Percentiles rank a stretch among this genome's conserved stretches.
phyloP scores from a whole-genome alignment of 1,140 invertebrate species.

The Ditylenchus dipsaci region DNA sequence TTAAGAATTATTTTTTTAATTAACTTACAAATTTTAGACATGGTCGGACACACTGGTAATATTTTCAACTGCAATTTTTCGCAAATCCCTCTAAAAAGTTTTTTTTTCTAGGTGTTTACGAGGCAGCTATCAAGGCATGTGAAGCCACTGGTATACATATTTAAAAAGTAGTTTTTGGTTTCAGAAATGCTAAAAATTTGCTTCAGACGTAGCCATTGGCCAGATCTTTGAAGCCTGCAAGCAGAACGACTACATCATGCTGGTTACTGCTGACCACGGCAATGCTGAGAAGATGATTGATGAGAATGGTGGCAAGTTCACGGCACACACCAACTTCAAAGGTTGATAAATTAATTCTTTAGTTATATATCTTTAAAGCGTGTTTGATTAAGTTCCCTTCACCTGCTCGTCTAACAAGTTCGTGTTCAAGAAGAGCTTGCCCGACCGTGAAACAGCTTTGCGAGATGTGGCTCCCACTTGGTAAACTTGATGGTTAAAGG shows the following conservation, averaged over 20 bases:
- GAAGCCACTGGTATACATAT: constrained; percentile 58
- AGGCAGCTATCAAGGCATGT: constrained; percentile 60
- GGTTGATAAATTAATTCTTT: too few species aligned
- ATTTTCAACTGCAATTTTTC: too few species aligned
- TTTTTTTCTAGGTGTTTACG: constrained; percentile 60
- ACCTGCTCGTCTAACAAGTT: constrained; percentile 52
- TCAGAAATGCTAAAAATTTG: background rate
- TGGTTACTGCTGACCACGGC: constrained; percentile 62
- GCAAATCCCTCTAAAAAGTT: too few species aligned
- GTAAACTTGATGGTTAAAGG: too few species aligned
- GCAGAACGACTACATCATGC: constrained; percentile 58
- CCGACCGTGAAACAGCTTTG: constrained; percentile 57
- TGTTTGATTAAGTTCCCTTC: constrained; percentile 48
- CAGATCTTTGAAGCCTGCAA: constrained; percentile 59
- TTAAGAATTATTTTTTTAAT: too few species aligned
- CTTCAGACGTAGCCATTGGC: constrained; percentile 56
- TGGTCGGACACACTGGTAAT: constrained; percentile 61
- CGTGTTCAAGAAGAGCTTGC: constrained; percentile 42
- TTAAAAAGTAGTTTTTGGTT: background rate
- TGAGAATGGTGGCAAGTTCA: constrained; percentile 59
- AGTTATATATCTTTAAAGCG: constrained; percentile 20
- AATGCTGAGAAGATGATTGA: constrained; percentile 63
- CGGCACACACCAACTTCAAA: constrained; percentile 61
- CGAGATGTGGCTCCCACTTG: constrained; percentile 62
- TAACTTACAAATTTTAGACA: constrained; percentile 46